Evolutionary conservation across 1,140 invertebrate genomes (phyloP), one percentile per base, ranked within the genome.

Genomic region (Cydia pomonella): DNA sequence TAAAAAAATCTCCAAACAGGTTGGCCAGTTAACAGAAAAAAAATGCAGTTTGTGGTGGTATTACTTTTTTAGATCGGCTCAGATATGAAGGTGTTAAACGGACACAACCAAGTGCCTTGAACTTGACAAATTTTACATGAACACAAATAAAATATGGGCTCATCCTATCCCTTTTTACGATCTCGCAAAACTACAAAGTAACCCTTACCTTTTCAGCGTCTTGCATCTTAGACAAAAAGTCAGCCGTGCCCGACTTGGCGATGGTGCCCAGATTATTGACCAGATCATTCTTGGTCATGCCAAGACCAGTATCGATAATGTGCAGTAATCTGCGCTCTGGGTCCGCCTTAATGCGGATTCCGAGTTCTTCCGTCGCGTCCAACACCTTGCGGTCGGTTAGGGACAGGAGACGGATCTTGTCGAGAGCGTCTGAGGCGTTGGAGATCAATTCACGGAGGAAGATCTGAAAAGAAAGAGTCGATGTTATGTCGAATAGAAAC

Each of bases 231-330:
- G 96, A 95, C 25, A 99, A 94, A 93, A 99, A 99, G 90, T 99
- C 99, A 6, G 98, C 98, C 0, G 99, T 99, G 76, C 99, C 99
- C 12, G 99, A 99, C 90, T 99, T 99, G 18, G 99, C 99, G 80
- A 99, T 99, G 21, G 99, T 99, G 79, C 99, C 99, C 53, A 99
- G 94, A 93, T 99, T 99, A 77, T 97, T 98, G 33, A 99, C 95
- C 4, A 99, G 93, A 89, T 99, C 99, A 75, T 96, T 93, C 86
- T 98, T 97, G 0, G 98, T 99, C 99, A 99, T 99, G 79, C 98
- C 99, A 81, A 99, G 96, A 86, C 99, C 99, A 27, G 98, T 97
- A 93, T 99, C 99, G 66, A 96, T 99, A 80, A 99, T 98, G 88
- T 98, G 98, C 16, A 99, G 92, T 73, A 98, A 95, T 80, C 98